Evolutionary conservation across 2,888 invertebrate species (phyloP).

Genomic region (Spodoptera picta): DNA sequence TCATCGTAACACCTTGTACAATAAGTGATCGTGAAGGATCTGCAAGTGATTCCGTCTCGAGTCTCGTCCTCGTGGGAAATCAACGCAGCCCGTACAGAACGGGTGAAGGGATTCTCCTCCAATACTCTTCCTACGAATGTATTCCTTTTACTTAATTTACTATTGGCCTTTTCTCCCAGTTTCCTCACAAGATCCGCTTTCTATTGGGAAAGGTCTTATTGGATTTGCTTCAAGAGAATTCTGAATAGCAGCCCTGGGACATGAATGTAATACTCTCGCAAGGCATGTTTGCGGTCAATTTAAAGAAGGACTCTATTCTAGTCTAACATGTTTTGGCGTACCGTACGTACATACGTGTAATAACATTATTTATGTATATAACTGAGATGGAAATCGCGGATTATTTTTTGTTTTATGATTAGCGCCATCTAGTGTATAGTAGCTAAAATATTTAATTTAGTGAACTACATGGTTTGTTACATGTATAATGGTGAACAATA

Average conservation of each 20-base stretch:
- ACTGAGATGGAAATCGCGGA: not conserved
- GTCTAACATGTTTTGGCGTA: too few relatives aligned
- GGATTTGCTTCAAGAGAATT: conserved; percentile 15
- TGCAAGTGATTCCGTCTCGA: conserved; percentile 5
- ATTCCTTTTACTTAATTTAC: conserved; percentile 39
- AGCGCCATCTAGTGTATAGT: conserved; percentile 42
- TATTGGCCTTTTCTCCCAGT: conserved; percentile 14
- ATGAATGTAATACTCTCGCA: not conserved
- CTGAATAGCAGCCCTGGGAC: not conserved
- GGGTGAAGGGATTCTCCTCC: conserved; percentile 14
- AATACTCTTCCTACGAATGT: conserved; percentile 26
- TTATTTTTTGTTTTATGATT: not conserved
- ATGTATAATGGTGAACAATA: not conserved
- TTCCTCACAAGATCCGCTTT: not conserved
- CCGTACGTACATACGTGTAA: too few relatives aligned
- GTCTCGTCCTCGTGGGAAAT: conserved; percentile 53
- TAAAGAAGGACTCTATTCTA: too few relatives aligned
- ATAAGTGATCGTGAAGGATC: conserved; percentile 42
- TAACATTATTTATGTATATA: too few relatives aligned
- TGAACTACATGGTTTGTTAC: not conserved
- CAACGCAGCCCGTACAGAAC: conserved; percentile 32
- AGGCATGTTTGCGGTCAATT: not conserved
- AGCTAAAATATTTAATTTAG: not conserved
- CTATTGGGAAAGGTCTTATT: conserved; percentile 19
- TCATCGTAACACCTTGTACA: conserved; percentile 9